phyloP scores from a whole-genome alignment of 2,888 invertebrate genomes.

The Cheilosia vernalis region DNA sequence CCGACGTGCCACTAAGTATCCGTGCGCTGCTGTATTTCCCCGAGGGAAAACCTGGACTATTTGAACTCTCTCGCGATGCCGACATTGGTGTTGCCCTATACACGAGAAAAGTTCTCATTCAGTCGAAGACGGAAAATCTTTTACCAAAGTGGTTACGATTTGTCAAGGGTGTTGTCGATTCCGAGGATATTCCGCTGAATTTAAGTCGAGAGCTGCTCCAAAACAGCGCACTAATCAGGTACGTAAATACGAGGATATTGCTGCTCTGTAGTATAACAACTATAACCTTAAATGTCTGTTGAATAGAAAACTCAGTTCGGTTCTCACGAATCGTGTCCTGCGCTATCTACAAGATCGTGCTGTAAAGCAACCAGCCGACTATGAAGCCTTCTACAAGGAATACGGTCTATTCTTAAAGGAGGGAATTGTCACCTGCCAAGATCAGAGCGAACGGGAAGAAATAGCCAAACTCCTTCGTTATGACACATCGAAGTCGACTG shows the following conservation, averaged over 20 bases:
- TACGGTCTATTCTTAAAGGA: conserved; percentile 97
- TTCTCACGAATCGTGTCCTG: conserved; percentile 92
- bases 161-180: conserved; percentile 98
- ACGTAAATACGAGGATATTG: conserved; percentile 15
- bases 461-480: conserved; percentile 95
- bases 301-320: conserved; percentile 90
- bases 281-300: background rate
- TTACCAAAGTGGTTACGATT: conserved; percentile 98
- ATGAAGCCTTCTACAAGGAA: conserved; percentile 94
- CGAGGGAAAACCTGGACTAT: conserved; percentile 95
- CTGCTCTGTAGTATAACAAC: background rate
- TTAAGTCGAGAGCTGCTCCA: conserved; percentile 97
- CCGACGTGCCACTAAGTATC: conserved; percentile 92
- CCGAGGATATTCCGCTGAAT: conserved; percentile 99
- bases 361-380: conserved; percentile 92
- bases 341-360: conserved; percentile 94
- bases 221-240: conserved; percentile 94
- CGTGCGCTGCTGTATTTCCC: conserved; percentile 96
- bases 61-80: conserved; percentile 94
- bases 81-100: conserved; percentile 95
- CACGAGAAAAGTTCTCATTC: conserved; percentile 95
- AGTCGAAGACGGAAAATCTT: conserved; percentile 94
- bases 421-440: conserved; percentile 94
- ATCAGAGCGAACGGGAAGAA: conserved; percentile 93
- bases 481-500: conserved; percentile 92